These are phyloP conservation scores for Bufo gargarizans DNA, from an alignment of 2,113 vertebrate species.

Conservation along the genomic window DNA sequence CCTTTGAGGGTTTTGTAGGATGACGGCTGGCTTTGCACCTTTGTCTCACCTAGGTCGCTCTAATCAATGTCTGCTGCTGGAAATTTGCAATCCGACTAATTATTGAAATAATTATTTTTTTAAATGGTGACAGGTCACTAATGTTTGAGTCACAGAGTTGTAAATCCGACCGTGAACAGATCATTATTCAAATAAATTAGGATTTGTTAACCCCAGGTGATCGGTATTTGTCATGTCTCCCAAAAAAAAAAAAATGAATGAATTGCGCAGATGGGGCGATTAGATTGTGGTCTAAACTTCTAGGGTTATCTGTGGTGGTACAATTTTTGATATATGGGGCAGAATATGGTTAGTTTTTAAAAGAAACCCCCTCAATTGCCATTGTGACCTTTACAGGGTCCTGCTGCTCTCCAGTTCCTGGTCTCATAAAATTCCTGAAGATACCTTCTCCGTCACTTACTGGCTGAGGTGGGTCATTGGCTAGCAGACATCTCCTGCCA, in stretches of 20 bases:
- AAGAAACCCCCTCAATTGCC: too few relatives aligned
- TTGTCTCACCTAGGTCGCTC: constrained; percentile 53
- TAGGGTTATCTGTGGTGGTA: too few relatives aligned
- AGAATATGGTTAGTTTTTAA: too few relatives aligned
- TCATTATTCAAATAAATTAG: constrained; percentile 33
- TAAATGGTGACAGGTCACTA: constrained; percentile 52
- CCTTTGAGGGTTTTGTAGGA: constrained; percentile 46
- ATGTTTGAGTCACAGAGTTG: constrained; percentile 20
- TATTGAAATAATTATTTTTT: constrained; percentile 55
- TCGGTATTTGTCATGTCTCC: constrained; percentile 10
- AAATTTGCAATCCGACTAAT: constrained; percentile 60
- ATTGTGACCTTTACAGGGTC: too few relatives aligned
- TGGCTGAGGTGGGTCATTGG: too few relatives aligned
- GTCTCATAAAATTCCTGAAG: too few relatives aligned
- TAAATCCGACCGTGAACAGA: constrained; percentile 19
- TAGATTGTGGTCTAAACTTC: neutral
- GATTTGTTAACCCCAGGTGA: constrained; percentile 16
- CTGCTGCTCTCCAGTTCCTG: too few relatives aligned
- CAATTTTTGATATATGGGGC: too few relatives aligned
- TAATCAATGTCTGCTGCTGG: constrained; percentile 60
- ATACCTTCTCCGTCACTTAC: too few relatives aligned
- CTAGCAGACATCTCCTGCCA: too few relatives aligned
- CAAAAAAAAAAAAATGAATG: neutral
- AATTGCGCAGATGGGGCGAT: neutral
- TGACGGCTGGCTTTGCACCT: constrained; percentile 51